Evolutionary conservation across 92 coral and sea anemone species (phyloP).

Genomic region (Palythoa grandiflora): DNA sequence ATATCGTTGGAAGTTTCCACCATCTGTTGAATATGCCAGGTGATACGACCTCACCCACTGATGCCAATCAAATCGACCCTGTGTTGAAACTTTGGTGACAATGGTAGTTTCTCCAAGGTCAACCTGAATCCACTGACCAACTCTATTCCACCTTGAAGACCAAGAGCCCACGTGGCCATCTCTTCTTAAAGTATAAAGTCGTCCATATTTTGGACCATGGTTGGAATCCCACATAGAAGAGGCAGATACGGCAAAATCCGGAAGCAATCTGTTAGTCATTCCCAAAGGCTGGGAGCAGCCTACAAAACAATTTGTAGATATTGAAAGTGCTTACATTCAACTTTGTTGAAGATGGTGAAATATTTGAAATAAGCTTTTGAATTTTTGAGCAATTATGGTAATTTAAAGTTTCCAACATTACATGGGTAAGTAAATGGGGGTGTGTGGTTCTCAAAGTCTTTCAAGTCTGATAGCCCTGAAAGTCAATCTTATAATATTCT

Average conservation of each 20-base stretch:
- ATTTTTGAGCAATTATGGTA: too few relatives aligned
- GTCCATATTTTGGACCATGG: constrained; percentile 1
- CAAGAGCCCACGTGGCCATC: constrained; percentile 1
- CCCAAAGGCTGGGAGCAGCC: background rate
- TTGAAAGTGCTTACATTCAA: too few relatives aligned
- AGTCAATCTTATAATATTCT: too few relatives aligned
- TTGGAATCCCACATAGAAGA: constrained; percentile 36
- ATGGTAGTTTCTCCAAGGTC: background rate
- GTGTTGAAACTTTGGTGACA: background rate
- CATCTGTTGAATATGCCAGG: background rate
- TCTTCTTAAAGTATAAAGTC: background rate
- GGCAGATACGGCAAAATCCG: constrained; percentile 10
- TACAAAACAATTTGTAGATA: background rate
- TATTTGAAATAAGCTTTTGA: too few relatives aligned
- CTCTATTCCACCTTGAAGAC: background rate
- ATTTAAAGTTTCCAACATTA: too few relatives aligned
- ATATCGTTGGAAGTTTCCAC: background rate
- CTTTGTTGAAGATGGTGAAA: too few relatives aligned
- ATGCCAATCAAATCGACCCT: background rate
- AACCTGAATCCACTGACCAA: constrained; percentile 36
- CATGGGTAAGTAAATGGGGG: too few relatives aligned
- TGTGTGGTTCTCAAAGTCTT: background rate
- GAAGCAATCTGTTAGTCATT: constrained; percentile 8
- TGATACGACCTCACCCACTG: background rate
- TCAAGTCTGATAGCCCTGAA: too few relatives aligned